Evolutionary conservation across 2,797 vertebrate genomes (phyloP).

Genomic region (Squalus acanthias): DNA sequence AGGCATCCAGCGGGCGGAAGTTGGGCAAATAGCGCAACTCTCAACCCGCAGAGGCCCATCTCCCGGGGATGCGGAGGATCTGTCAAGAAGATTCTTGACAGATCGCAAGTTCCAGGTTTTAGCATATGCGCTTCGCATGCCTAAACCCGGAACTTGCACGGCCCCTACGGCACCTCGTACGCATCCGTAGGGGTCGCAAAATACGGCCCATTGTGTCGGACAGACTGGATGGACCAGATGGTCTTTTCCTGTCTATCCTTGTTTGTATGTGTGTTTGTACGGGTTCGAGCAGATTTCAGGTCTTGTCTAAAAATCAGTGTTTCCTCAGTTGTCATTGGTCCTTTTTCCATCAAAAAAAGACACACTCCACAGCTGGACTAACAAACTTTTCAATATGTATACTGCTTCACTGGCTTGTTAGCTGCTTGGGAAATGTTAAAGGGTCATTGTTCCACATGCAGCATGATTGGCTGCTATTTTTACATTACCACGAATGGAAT

Average conservation of each 20-base stretch:
- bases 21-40: too few species aligned
- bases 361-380: background rate
- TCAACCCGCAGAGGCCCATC: too few species aligned
- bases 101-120: too few species aligned
- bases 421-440: background rate
- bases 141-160: too few species aligned
- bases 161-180: too few species aligned
- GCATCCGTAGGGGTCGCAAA: too few species aligned
- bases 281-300: background rate
- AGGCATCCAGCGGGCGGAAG: too few species aligned
- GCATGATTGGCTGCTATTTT: background rate
- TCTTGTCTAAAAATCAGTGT: background rate
- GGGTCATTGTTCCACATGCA: background rate
- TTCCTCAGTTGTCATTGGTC: background rate
- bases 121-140: too few species aligned
- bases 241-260: background rate
- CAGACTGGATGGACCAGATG: background rate
- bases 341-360: background rate
- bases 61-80: too few species aligned
- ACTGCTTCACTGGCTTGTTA: background rate
- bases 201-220: background rate
- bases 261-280: background rate
- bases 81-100: too few species aligned
- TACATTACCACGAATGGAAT: background rate
- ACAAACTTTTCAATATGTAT: background rate